Base-by-base conservation (phyloP, 2,113 vertebrate genomes). In the Phainopepla nitens region DNA sequence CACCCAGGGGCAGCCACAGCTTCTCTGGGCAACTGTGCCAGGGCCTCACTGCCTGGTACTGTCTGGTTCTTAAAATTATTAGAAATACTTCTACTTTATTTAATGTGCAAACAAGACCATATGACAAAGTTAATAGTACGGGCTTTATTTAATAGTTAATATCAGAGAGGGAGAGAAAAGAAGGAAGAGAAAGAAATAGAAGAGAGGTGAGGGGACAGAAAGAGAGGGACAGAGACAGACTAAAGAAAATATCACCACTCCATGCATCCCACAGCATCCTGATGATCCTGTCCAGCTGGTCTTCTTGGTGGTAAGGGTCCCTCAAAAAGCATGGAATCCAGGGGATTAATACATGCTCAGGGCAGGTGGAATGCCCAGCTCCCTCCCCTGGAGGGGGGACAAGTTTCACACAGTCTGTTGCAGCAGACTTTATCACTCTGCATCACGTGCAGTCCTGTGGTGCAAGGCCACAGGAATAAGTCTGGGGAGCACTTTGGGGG, bases 1-100 rank as follows among this genome's bases (percentile, higher is more conserved):
- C 16, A 15, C 68, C 33, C 47, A 71, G 77, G 54, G 8, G 39
- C 39, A 89, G 23, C 45, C 61, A 41, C 78, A 82, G 53, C 53
- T 47, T 0, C 69, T n/a, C 6, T 82, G 61, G 16, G 7, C 23
- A 66, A 0, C 44, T 66, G 19, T 58, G n/a, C 53, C 53, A 60
- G 39, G 39, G 19, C 53, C 15, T 45, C 3, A 0, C 1, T 39
- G 20, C 8, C 50, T 84, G 19, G 15, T 47, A 41, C 0, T 0
- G 8, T 47, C 23, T 56, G 19, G 50, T 65, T 56, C 60, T 75
- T 75, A 16, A 49, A 84, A 56, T 57, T 29, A 6, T 41, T 85
- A n/a, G 29, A 85, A 75, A 24, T 57, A 10, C 23, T 28, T 57
- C 42, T 69, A 18, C 35, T 25, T 49, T 21, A 41, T n/a, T 58